Evolutionary conservation across 1,140 invertebrate genomes (phyloP).

Genomic region (Nephotettix cincticeps): DNA sequence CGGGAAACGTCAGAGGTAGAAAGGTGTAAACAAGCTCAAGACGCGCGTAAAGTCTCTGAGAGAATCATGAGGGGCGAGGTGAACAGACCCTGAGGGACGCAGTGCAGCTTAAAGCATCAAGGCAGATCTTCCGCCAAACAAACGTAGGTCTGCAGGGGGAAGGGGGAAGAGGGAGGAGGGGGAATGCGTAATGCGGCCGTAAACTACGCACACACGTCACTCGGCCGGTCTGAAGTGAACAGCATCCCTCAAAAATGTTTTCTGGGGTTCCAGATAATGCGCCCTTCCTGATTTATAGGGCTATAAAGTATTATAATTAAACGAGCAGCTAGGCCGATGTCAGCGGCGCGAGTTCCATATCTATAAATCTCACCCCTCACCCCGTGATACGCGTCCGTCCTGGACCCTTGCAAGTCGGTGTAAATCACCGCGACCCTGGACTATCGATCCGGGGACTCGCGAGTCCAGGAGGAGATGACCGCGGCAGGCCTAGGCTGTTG

Average conservation of each 20-base stretch:
- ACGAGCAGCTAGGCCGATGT: constrained; percentile 29
- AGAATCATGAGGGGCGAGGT: too few relatives aligned
- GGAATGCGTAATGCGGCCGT: constrained; percentile 27
- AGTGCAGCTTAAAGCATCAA: too few relatives aligned
- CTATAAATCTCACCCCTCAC: constrained; percentile 33
- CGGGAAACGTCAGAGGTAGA: too few relatives aligned
- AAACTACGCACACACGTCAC: constrained; percentile 23
- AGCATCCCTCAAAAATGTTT: constrained; percentile 32
- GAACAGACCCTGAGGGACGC: too few relatives aligned
- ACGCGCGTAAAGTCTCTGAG: too few relatives aligned
- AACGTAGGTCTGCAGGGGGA: background rate
- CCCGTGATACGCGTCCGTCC: background rate
- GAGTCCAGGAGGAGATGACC: too few relatives aligned
- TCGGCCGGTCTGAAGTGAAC: too few relatives aligned
- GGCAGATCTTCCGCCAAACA: background rate
- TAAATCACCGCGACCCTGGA: background rate
- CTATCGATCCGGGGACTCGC: too few relatives aligned
- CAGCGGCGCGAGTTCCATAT: constrained; percentile 31
- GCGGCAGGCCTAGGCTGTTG: too few relatives aligned
- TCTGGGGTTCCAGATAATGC: constrained; percentile 31
- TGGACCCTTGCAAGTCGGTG: constrained; percentile 12
- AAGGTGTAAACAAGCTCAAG: too few relatives aligned
- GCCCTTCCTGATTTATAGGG: constrained; percentile 36
- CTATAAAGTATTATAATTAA: constrained; percentile 40
- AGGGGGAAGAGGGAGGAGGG: background rate